Evolutionary conservation across 2,888 invertebrate genomes (phyloP).

Genomic region (Acanthopleura granulata): DNA sequence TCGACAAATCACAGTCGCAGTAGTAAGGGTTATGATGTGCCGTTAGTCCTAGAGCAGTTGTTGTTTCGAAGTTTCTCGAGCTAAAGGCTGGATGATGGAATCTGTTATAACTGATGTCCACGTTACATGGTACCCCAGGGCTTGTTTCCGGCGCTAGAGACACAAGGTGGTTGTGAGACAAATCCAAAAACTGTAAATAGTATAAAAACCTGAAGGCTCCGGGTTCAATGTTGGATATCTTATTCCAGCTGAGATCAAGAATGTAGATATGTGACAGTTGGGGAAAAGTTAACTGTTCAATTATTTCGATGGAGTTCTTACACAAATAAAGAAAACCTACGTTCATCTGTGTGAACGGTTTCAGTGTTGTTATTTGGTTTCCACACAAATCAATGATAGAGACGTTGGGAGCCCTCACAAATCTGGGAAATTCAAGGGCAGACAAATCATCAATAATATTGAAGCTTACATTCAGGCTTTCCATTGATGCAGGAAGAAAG

Average conservation of each 20-base stretch:
- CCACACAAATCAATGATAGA: neutral
- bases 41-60: neutral
- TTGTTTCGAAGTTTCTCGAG: neutral
- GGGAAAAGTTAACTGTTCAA: neutral
- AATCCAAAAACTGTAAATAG: neutral
- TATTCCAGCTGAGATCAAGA: slow-evolving; percentile 13
- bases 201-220: neutral
- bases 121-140: neutral
- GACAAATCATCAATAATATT: neutral
- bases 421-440: neutral
- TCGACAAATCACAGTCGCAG: neutral
- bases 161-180: neutral
- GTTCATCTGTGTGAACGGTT: neutral
- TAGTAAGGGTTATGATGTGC: neutral
- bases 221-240: neutral
- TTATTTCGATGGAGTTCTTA: neutral
- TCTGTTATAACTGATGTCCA: neutral
- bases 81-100: neutral
- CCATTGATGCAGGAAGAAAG: neutral
- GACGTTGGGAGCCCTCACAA: neutral
- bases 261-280: neutral
- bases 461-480: neutral
- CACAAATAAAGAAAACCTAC: neutral
- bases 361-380: neutral
- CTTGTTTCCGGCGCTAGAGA: neutral